Evolutionary conservation across 2,113 vertebrate species (phyloP), one percentile per base, ranked within the genome.

Genomic region (Rostratula benghalensis): DNA sequence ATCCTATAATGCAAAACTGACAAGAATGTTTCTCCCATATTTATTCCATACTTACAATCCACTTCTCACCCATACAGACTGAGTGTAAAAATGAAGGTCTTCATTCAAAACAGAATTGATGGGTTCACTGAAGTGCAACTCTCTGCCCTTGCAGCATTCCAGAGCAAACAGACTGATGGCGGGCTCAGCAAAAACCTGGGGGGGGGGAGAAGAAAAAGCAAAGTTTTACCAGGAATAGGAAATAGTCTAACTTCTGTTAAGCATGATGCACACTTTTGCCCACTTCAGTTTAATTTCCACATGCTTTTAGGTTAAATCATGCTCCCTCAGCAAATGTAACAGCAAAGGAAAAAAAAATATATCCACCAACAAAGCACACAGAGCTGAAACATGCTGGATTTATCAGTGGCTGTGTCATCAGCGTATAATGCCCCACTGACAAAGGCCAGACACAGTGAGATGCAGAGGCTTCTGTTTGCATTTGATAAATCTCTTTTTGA

Each of bases 121-220:
- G 6, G 98, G 90, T 20, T 98, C 98, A 87, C 96, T 97, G 43
- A 98, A 97, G 57, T 97, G 95, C 73, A 98, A 91, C 88, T 98
- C 98, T 93, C 98, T 98, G 78, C 98, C 98, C 74, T 98, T 98
- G 92, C 98, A 99, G 27, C 98, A 97, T 82, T 98, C 98, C 96
- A 98, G 97, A 41, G 98, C 96, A 33, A 98, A 99, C 27, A 99
- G 98, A 73, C 98, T 99, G 84, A 99, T 91, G 37, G 97, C 98
- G 11, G 98, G 98, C 53, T 98, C 98, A 51, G 98, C 98, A 97
- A 99, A 99, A 87, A 97, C 98, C 99, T 99, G 85, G 23, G 4
- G 18, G 3, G 17, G 22, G 17, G 37, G 28, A 31, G 27, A 10
- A 3, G 11, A 54, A 82, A n/a, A 13, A 7, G 48, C 9, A 4